Evolutionary conservation across 2,888 invertebrate species (phyloP).

Genomic region (Drosophila stalkeri): DNA sequence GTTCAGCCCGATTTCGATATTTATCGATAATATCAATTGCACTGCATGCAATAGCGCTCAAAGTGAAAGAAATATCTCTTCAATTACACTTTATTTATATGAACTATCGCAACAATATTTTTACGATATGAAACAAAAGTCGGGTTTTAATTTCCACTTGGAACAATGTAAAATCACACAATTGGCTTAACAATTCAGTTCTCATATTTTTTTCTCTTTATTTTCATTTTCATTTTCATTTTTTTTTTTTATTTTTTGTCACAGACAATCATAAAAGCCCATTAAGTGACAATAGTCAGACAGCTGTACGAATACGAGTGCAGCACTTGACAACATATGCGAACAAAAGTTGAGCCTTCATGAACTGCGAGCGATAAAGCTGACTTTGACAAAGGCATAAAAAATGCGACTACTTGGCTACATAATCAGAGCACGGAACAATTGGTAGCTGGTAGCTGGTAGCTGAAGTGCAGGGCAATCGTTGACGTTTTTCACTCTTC

Average conservation of each 20-base stretch:
- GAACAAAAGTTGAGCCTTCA: constrained; percentile 5
- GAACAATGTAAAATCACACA: background rate
- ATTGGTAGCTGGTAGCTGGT: background rate
- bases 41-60: too few species aligned
- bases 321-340: constrained; percentile 17
- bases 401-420: constrained; percentile 7
- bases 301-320: constrained; percentile 6
- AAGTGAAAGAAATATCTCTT: too few species aligned
- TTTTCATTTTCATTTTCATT: too few species aligned
- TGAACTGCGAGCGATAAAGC: constrained; percentile 15
- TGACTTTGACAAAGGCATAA: constrained; percentile 15
- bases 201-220: too few species aligned
- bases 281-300: constrained; percentile 12
- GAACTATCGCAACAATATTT: too few species aligned
- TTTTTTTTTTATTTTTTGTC: background rate
- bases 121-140: background rate
- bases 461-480: background rate
- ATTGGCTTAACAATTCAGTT: constrained; percentile 1
- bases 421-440: constrained; percentile 5
- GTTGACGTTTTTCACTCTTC: background rate
- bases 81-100: background rate
- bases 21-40: background rate
- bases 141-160: background rate
- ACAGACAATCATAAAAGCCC: constrained; percentile 19
- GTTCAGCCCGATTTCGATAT: too few species aligned